Evolutionary conservation across 1,140 invertebrate species (phyloP), one percentile per base, ranked within the genome.

Genomic region (Pogonognathellus flavescens): DNA sequence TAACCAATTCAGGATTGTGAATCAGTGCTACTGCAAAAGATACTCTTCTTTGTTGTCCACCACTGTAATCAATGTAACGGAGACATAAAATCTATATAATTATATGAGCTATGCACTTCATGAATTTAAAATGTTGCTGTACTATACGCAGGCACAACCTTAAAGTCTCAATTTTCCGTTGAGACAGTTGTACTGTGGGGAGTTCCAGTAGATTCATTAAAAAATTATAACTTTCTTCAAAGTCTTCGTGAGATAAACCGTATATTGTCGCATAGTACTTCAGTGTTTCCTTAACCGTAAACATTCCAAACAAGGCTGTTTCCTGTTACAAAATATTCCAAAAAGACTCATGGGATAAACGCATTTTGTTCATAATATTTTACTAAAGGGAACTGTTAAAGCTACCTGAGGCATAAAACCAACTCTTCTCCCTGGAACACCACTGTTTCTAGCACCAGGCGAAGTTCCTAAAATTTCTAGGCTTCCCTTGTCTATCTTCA

Each of bases 11-110:
- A 8, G 53, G 80, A 13, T 22, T 49, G 16, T 81, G 80, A 53
- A 81, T 95, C 8, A 98, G 91, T 4, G 97, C 97, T 18, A 96
- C 95, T 0, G 96, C 96, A 89, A 99, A 97, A 8, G 96, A 97
- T 0, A 97, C 96, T 86, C 97, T 93, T 52, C 97, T 92, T 89
- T 97, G 96, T 91, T 98, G 96, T 31, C 97, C 97, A 88, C 97
- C 97, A 91, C 96, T 96, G 91, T 50, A 82, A n/a, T n/a, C n/a
- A n/a, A n/a, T n/a, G n/a, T n/a, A n/a, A n/a, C n/a, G n/a, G n/a
- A n/a, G n/a, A n/a, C n/a, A n/a, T n/a, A n/a, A n/a, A n/a, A n/a
- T n/a, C n/a, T n/a, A n/a, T n/a, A n/a, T n/a, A n/a, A n/a, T n/a
- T n/a, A n/a, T n/a, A n/a, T n/a, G n/a, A n/a, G n/a, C n/a, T n/a